A percentile compares a stretch with the other conserved stretches of the same genome.
phyloP scores from a whole-genome alignment of 2,888 invertebrate genomes.

The Harpalus rufipes region DNA sequence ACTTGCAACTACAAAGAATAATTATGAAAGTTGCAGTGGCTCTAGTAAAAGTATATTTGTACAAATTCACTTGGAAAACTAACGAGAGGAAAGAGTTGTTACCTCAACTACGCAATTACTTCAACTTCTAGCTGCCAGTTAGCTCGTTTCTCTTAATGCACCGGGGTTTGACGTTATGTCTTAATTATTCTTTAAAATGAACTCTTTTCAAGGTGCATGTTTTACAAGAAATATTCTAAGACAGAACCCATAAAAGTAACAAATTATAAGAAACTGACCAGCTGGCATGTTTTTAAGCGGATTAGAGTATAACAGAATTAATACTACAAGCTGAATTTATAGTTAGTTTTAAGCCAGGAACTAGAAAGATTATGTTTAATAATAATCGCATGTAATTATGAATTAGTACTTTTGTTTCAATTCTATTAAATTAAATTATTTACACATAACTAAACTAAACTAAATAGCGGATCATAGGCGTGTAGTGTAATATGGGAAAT shows the following conservation, averaged over 20 bases:
- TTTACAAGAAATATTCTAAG: constrained; percentile 8
- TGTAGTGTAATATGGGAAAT: too few relatives aligned
- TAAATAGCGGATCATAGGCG: too few relatives aligned
- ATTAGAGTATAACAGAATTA: constrained; percentile 42
- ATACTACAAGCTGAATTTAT: constrained; percentile 12
- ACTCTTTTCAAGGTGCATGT: not conserved
- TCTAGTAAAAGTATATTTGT: constrained; percentile 37
- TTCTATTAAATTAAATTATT: too few relatives aligned
- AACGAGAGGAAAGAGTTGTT: constrained; percentile 42
- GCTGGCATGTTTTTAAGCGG: constrained; percentile 31
- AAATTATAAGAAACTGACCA: constrained; percentile 41
- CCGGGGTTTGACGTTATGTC: not conserved
- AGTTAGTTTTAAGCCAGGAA: not conserved
- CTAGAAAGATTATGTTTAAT: not conserved
- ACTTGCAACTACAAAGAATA: constrained; percentile 44
- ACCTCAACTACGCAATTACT: constrained; percentile 37
- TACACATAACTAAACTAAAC: too few relatives aligned
- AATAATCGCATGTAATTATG: not conserved
- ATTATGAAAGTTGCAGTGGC: constrained; percentile 20
- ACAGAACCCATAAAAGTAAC: constrained; percentile 12
- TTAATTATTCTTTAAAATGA: not conserved
- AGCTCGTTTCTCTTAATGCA: constrained; percentile 3
- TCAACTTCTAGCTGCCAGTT: constrained; percentile 23
- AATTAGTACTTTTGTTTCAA: not conserved
- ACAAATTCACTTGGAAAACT: constrained; percentile 48